Conservation (phyloP, 2,888 invertebrate species). For the Plagiodera versicolora region DNA sequence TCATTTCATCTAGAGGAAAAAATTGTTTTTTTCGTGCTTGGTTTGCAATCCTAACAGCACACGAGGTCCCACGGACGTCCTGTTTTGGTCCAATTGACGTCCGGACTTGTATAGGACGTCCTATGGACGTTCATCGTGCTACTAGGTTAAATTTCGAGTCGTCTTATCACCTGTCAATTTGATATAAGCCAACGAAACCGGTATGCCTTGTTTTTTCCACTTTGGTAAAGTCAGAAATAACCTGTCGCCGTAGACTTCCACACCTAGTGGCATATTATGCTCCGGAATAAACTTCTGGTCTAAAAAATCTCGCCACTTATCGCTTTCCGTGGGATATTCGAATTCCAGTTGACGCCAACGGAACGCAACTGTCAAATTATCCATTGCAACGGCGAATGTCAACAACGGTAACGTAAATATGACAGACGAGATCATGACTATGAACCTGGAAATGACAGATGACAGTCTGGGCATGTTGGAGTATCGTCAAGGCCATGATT, state of each 20-base stretch:
- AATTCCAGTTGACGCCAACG: slow-evolving; percentile 77
- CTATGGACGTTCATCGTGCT: no score
- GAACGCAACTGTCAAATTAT: slow-evolving; percentile 69
- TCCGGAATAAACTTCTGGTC: slow-evolving; percentile 66
- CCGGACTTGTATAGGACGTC: no score
- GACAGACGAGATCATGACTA: background rate
- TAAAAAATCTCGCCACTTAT: no score
- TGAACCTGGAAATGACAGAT: background rate
- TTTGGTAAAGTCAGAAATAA: slow-evolving; percentile 75
- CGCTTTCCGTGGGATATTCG: slow-evolving; percentile 62
- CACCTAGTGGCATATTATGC: slow-evolving; percentile 73
- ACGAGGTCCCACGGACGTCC: no score
- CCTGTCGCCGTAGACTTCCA: slow-evolving; percentile 70
- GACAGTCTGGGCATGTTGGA: no score
- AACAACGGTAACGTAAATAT: slow-evolving; percentile 1
- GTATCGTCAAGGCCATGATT: no score
- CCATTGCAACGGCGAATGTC: slow-evolving; percentile 39
- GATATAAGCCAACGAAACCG: slow-evolving; percentile 72
- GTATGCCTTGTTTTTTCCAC: slow-evolving; percentile 71
- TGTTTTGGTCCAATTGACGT: no score
- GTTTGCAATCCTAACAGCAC: no score
- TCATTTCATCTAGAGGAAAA: slow-evolving; percentile 45
- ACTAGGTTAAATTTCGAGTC: no score
- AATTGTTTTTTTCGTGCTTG: background rate
- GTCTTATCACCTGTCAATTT: slow-evolving; percentile 73